These are phyloP conservation scores for Sinocyclocheilus grahami DNA, from an alignment of 2,113 vertebrate genomes.

Conservation along the genomic window DNA sequence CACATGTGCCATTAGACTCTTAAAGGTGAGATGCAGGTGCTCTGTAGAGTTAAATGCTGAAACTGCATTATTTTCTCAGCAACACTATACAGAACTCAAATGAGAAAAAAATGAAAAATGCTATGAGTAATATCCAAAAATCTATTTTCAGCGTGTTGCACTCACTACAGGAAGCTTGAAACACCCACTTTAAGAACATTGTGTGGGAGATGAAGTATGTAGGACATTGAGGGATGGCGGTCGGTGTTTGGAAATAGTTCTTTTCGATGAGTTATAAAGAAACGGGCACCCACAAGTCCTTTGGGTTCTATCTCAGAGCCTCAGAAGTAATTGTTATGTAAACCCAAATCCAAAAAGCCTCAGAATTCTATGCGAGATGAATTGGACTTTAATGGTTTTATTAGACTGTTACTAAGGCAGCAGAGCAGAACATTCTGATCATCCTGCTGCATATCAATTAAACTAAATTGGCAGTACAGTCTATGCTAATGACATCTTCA, in stretches of 20 bases:
- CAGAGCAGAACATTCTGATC: not conserved
- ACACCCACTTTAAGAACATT: slow-evolving; percentile 43
- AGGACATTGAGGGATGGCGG: slow-evolving; percentile 40
- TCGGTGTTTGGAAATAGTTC: slow-evolving; percentile 49
- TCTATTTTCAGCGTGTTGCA: slow-evolving; percentile 32
- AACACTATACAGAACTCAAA: not conserved
- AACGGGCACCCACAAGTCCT: slow-evolving; percentile 19
- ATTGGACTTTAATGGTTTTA: slow-evolving; percentile 18
- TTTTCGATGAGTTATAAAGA: slow-evolving; percentile 50
- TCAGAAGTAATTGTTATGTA: slow-evolving; percentile 47
- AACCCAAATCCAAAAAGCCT: slow-evolving; percentile 39
- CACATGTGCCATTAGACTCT: not conserved
- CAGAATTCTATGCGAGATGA: slow-evolving; percentile 5
- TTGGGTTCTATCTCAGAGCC: slow-evolving; percentile 33
- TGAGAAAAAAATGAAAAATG: not conserved
- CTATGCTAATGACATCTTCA: not conserved
- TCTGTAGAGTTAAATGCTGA: not conserved
- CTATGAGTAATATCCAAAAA: slow-evolving; percentile 17
- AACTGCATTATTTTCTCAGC: slow-evolving; percentile 2
- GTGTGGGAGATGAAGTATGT: slow-evolving; percentile 55
- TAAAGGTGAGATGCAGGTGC: not conserved
- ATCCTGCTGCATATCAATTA: not conserved
- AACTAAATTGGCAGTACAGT: not conserved
- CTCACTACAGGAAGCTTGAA: slow-evolving; percentile 42
- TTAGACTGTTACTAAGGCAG: not conserved